These are phyloP conservation scores for Lepidurus apus DNA, from an alignment of 1,140 invertebrate genomes.

Conservation along the genomic window DNA sequence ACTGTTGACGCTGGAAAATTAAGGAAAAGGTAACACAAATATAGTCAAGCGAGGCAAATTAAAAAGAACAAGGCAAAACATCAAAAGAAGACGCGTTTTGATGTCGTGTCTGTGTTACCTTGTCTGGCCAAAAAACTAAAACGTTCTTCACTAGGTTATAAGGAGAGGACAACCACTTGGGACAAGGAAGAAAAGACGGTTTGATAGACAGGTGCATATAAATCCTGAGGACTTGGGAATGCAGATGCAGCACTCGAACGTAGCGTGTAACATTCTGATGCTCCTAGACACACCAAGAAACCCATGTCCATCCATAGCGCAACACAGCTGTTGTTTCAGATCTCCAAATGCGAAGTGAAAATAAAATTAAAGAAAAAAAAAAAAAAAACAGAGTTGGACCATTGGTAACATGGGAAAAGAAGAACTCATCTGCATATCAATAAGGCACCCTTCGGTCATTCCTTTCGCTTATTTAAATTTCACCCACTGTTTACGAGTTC, in stretches of 20 bases:
- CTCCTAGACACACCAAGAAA: not conserved
- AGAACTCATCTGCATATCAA: conserved; percentile 8
- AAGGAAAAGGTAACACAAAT: not conserved
- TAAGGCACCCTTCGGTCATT: not conserved
- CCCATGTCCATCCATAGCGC: not conserved
- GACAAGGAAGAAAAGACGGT: not conserved
- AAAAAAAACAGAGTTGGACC: not conserved
- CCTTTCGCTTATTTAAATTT: not conserved
- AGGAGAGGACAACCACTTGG: not conserved
- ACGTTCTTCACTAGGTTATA: not conserved
- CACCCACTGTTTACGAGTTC: not conserved
- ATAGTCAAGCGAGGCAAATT: not conserved
- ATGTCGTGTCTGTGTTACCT: not conserved
- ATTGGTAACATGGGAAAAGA: not conserved
- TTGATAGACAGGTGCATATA: conserved; percentile 22
- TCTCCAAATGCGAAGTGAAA: not conserved
- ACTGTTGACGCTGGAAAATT: not conserved
- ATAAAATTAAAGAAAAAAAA: not conserved
- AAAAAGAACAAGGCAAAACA: not conserved
- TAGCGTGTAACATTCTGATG: not conserved
- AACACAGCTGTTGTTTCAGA: conserved; percentile 12
- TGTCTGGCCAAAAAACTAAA: not conserved
- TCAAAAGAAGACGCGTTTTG: not conserved
- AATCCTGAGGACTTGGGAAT: not conserved
- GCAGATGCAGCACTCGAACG: not conserved